A percentile compares a stretch with the other conserved stretches of the same genome.
Conservation (phyloP, 2,888 invertebrate genomes). For the Pedicia rivosa region DNA sequence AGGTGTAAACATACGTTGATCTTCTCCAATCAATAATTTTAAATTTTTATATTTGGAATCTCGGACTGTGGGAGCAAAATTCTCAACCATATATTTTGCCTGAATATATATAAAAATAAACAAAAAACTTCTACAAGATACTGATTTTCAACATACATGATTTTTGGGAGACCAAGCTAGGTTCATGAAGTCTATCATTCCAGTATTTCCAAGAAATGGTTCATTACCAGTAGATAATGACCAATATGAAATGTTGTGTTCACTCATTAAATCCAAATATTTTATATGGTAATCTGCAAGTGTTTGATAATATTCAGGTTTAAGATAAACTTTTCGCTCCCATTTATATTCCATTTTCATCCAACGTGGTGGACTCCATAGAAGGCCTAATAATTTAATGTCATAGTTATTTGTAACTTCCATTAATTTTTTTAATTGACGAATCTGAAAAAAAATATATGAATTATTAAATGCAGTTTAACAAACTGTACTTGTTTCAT, state of each 20-base stretch:
- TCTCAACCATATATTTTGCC: constrained; percentile 48
- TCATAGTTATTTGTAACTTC: constrained; percentile 18
- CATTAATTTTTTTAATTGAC: constrained; percentile 23
- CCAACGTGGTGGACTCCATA: constrained; percentile 54
- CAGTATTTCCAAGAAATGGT: constrained; percentile 49
- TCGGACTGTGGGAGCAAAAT: constrained; percentile 60
- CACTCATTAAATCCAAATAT: constrained; percentile 61
- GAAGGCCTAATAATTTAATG: constrained; percentile 23
- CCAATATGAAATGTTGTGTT: constrained; percentile 56
- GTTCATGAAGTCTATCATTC: constrained; percentile 45
- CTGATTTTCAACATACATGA: constrained; percentile 30
- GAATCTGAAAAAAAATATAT: constrained; percentile 11
- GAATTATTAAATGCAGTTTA: neutral
- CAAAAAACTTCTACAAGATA: neutral
- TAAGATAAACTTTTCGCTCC: constrained; percentile 38
- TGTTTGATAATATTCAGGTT: constrained; percentile 47
- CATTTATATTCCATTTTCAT: constrained; percentile 48
- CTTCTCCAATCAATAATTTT: no score
- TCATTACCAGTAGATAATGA: constrained; percentile 80
- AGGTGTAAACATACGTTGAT: no score
- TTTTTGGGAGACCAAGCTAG: constrained; percentile 56
- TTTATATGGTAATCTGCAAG: constrained; percentile 71
- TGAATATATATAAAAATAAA: no score
- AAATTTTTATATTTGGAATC: constrained; percentile 36
- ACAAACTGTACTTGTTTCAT: neutral